Evolutionary conservation across 2,888 invertebrate species (phyloP).

Genomic region (Myopa tessellatipennis): DNA sequence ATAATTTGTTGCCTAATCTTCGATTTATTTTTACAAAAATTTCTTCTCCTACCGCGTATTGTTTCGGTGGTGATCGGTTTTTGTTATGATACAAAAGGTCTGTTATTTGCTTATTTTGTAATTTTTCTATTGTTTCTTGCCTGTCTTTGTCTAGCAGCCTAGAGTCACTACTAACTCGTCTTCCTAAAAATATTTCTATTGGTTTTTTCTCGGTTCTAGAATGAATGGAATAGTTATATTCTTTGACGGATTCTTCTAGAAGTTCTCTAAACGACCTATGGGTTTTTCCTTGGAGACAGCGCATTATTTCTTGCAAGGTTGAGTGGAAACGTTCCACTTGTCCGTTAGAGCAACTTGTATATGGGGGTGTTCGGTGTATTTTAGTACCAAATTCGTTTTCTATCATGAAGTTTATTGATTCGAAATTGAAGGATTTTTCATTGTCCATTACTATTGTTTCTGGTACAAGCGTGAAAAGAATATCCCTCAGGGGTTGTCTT

Average conservation of each 20-base stretch:
- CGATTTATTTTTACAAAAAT: neutral
- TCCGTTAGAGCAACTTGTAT: slow-evolving; percentile 13
- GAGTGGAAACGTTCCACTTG: slow-evolving; percentile 30
- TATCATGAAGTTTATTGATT: slow-evolving; percentile 24
- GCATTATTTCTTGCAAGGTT: slow-evolving; percentile 30
- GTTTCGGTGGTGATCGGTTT: neutral
- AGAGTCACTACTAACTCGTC: neutral
- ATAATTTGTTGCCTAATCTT: neutral
- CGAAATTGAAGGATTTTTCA: slow-evolving; percentile 17
- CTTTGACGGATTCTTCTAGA: slow-evolving; percentile 14
- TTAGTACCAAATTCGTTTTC: slow-evolving; percentile 15
- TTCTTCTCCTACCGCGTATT: neutral
- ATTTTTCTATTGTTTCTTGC: neutral
- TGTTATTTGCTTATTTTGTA: neutral
- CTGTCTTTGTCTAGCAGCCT: neutral
- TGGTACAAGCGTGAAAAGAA: slow-evolving; percentile 8
- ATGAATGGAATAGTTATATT: slow-evolving; percentile 35
- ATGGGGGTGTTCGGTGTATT: slow-evolving; percentile 18
- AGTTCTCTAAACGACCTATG: slow-evolving; percentile 23
- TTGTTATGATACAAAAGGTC: neutral
- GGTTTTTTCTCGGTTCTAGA: slow-evolving; percentile 16
- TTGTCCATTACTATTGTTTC: slow-evolving; percentile 25
- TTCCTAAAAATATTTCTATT: slow-evolving; percentile 1
- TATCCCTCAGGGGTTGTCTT: slow-evolving; percentile 3
- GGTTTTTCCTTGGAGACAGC: slow-evolving; percentile 8